phyloP scores from a whole-genome alignment of 2,797 vertebrate genomes.

The Apogon hyalosoma region DNA sequence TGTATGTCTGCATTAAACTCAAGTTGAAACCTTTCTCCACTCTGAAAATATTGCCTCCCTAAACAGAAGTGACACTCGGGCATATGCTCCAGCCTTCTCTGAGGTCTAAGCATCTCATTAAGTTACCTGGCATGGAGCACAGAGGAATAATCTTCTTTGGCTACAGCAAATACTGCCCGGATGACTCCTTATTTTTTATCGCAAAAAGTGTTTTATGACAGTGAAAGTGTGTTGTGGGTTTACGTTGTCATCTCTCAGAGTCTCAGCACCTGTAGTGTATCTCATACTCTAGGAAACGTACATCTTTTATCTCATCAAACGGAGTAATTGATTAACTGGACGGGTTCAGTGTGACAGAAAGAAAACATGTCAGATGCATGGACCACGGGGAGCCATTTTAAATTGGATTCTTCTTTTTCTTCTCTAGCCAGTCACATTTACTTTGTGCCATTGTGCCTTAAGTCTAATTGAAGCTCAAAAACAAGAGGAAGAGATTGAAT shows the following conservation, averaged over 20 bases:
- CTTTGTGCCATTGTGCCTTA: conserved; percentile 66
- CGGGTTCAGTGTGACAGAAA: conserved; percentile 23
- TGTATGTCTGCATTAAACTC: conserved; percentile 35
- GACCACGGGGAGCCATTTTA: conserved; percentile 31
- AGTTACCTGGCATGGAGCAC: conserved; percentile 52
- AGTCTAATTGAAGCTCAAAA: conserved; percentile 75
- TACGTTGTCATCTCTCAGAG: conserved; percentile 15
- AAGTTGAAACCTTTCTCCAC: conserved; percentile 44
- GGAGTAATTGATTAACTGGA: conserved; percentile 35
- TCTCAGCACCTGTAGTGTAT: not conserved
- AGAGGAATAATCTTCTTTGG: conserved; percentile 50
- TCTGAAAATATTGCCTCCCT: conserved; percentile 62
- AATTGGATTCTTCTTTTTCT: conserved; percentile 58
- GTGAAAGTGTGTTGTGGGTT: conserved; percentile 8
- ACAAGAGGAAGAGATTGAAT: conserved; percentile 62
- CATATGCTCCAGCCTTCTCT: conserved; percentile 49
- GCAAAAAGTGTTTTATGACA: conserved; percentile 17
- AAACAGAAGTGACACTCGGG: conserved; percentile 63
- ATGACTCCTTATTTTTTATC: conserved; percentile 30
- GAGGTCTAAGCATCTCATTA: conserved; percentile 60
- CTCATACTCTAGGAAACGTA: conserved; percentile 9
- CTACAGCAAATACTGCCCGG: conserved; percentile 24
- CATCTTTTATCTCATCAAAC: conserved; percentile 35
- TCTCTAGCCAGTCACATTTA: conserved; percentile 67
- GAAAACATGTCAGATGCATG: conserved; percentile 31